Conservation (phyloP, 30 jellyfish, hydroid and myxozoan species). For the Turritopsis dohrnii region DNA sequence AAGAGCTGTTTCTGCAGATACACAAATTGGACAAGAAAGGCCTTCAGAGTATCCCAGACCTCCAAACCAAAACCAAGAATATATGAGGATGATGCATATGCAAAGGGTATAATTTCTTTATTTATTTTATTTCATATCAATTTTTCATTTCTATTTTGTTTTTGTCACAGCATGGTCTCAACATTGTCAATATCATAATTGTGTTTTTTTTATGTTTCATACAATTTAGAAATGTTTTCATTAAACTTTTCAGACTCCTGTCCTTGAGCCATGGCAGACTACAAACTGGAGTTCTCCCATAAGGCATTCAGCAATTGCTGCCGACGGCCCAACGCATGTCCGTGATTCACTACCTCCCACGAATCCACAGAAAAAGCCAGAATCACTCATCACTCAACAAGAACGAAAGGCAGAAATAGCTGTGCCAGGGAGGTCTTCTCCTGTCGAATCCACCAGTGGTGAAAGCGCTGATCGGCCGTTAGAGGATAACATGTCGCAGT, state of each 20-base stretch:
- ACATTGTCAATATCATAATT: too few relatives aligned
- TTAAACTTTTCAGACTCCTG: background rate
- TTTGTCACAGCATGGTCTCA: too few relatives aligned
- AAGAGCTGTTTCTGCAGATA: background rate
- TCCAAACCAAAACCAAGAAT: background rate
- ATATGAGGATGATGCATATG: background rate
- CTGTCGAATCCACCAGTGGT: background rate
- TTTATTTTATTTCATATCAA: background rate
- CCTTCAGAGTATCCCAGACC: background rate
- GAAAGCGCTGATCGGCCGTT: background rate
- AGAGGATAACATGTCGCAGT: background rate
- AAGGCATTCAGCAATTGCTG: background rate
- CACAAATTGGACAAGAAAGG: background rate
- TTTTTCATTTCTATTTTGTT: too few relatives aligned
- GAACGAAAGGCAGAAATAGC: too few relatives aligned
- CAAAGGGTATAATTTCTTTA: background rate
- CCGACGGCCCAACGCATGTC: background rate
- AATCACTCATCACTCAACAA: background rate
- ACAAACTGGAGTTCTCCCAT: background rate
- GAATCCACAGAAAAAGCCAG: background rate
- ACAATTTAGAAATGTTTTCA: too few relatives aligned
- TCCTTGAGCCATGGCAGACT: background rate
- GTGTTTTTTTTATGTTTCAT: too few relatives aligned
- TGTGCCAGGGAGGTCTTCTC: background rate
- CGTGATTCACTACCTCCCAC: background rate